Percentiles rank a stretch among this genome's conserved stretches.
Conservation (phyloP, 2,113 vertebrate genomes). For the Dendrocopos noguchii region DNA sequence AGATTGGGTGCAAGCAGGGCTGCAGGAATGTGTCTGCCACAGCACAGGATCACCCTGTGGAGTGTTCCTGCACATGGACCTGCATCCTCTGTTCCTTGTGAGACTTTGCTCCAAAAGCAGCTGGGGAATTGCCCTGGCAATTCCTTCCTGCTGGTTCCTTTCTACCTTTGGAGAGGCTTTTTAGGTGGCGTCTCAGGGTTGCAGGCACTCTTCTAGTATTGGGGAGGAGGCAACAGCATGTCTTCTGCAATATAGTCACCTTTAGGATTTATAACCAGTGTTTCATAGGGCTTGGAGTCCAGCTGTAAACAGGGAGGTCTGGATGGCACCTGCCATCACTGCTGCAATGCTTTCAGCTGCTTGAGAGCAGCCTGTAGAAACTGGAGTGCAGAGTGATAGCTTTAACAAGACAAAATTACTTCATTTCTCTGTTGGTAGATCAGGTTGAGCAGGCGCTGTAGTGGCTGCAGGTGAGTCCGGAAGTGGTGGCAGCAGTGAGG, state of each 20-base stretch:
- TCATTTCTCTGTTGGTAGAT: not conserved
- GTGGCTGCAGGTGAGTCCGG: not conserved
- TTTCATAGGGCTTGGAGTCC: not conserved
- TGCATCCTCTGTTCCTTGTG: not conserved
- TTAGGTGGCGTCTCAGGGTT: not conserved
- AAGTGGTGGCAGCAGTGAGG: not conserved
- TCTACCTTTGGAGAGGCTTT: not conserved
- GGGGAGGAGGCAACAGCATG: not conserved
- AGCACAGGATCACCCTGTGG: not conserved
- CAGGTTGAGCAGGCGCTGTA: not conserved
- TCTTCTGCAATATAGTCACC: not conserved
- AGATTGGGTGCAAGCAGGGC: not conserved
- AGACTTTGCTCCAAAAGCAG: not conserved
- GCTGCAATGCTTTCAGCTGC: not conserved
- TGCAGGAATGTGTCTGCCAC: not conserved
- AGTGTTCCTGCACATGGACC: fast-evolving
- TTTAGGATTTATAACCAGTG: not conserved
- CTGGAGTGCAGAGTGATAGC: not conserved
- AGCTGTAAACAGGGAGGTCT: not conserved
- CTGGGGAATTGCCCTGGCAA: not conserved
- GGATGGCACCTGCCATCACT: fast-evolving
- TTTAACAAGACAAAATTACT: not conserved
- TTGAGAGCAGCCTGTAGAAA: not conserved
- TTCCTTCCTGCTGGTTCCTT: not conserved
- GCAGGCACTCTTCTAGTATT: not conserved